Evolutionary conservation across 1,140 invertebrate genomes (phyloP).

Genomic region (Idris sp.): DNA sequence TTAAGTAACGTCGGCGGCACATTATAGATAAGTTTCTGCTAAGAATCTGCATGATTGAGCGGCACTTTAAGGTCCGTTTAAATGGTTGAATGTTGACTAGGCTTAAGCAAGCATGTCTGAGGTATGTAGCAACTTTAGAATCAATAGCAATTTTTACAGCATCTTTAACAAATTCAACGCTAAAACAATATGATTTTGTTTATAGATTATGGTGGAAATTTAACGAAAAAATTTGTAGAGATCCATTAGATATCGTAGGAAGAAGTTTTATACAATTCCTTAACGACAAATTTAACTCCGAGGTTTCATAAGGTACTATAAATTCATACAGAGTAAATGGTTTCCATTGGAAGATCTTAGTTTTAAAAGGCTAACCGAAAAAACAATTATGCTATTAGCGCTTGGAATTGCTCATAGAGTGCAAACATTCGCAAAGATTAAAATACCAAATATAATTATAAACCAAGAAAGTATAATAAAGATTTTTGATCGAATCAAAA

Average conservation of each 20-base stretch:
- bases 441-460: slow-evolving; percentile 35
- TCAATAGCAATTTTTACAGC: slow-evolving; percentile 22
- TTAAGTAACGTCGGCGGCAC: too few species aligned
- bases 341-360: slow-evolving; percentile 2
- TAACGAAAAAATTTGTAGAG: slow-evolving; percentile 5
- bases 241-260: slow-evolving; percentile 18
- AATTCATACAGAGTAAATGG: slow-evolving; percentile 28
- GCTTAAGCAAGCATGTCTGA: slow-evolving; percentile 12
- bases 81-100: too few species aligned
- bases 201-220: slow-evolving; percentile 22
- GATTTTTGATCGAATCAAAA: slow-evolving; percentile 49
- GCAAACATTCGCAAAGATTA: slow-evolving; percentile 58
- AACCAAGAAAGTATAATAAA: slow-evolving; percentile 15
- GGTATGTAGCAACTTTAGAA: slow-evolving; percentile 15
- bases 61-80: too few species aligned
- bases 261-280: slow-evolving; percentile 19
- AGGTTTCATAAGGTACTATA: slow-evolving; percentile 12
- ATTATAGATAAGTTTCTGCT: too few species aligned
- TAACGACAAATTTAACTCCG: slow-evolving; percentile 2
- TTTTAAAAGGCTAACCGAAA: slow-evolving; percentile 1
- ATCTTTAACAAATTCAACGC: slow-evolving; percentile 25
- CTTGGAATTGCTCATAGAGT: slow-evolving; percentile 46
- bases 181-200: slow-evolving; percentile 37
- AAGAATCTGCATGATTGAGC: too few species aligned
- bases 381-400: slow-evolving; percentile 33